Evolutionary conservation across 2,888 invertebrate species (phyloP).

Genomic region (Lobophora halterata): DNA sequence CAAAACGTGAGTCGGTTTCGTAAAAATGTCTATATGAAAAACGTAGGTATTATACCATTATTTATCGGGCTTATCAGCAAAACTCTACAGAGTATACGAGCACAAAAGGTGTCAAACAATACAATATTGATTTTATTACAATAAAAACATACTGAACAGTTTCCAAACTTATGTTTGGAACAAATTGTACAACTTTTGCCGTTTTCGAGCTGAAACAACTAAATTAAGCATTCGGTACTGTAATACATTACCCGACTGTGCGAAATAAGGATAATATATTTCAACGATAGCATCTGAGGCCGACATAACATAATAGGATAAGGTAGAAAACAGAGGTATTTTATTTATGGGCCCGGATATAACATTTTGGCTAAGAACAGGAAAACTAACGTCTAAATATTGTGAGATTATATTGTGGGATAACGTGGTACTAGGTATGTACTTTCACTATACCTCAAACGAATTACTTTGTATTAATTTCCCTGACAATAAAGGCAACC

Average conservation of each 20-base stretch:
- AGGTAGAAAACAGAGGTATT: slow-evolving; percentile 5
- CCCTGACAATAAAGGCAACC: too few species aligned
- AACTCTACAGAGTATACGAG: too few species aligned
- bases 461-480: too few species aligned
- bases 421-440: too few species aligned
- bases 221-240: slow-evolving; percentile 3
- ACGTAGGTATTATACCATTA: too few species aligned
- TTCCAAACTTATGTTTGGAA: not conserved
- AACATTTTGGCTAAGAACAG: not conserved
- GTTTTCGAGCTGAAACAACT: slow-evolving; percentile 1
- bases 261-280: slow-evolving; percentile 12
- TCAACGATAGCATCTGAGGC: slow-evolving; percentile 14
- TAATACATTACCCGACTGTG: slow-evolving; percentile 7
- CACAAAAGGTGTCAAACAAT: not conserved
- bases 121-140: slow-evolving; percentile 6
- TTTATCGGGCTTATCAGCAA: too few species aligned
- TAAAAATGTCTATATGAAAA: not conserved
- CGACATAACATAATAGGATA: slow-evolving; percentile 7
- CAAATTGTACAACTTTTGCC: slow-evolving; percentile 9
- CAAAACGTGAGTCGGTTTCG: too few species aligned
- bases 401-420: too few species aligned
- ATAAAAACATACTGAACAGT: slow-evolving; percentile 1
- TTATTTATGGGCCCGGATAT: slow-evolving; percentile 5
- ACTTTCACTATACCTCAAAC: too few species aligned
- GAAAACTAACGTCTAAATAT: too few species aligned